Evolutionary conservation across 2,797 vertebrate species (phyloP).

Genomic region (Semaprochilodus insignis): DNA sequence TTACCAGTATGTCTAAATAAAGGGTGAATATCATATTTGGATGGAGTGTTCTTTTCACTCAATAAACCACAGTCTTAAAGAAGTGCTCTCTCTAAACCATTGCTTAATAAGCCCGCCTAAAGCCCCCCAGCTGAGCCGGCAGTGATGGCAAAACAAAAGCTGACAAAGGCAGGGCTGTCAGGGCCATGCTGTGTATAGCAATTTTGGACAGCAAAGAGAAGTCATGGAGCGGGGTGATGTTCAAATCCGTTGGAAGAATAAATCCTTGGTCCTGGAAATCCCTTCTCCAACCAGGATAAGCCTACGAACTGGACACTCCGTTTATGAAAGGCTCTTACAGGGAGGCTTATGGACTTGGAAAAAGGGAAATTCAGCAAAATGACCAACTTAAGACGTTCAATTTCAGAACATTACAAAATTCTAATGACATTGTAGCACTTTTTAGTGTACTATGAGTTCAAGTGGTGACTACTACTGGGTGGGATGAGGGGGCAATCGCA

Average conservation of each 20-base stretch:
- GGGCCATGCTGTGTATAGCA: constrained; percentile 30
- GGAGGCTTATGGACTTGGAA: constrained; percentile 23
- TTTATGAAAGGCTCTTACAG: constrained; percentile 20
- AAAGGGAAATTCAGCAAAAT: constrained; percentile 30
- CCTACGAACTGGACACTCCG: constrained; percentile 40
- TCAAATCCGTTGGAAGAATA: constrained; percentile 72
- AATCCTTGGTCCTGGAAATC: constrained; percentile 70
- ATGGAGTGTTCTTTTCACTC: no score
- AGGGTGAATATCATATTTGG: background rate
- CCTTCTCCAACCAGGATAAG: constrained; percentile 54
- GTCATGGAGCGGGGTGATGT: constrained; percentile 60
- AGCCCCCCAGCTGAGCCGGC: constrained; percentile 46
- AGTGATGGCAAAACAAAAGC: constrained; percentile 34
- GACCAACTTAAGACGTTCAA: background rate
- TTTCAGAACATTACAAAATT: background rate
- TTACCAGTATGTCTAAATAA: background rate
- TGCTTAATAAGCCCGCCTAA: constrained; percentile 21
- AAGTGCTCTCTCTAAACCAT: background rate
- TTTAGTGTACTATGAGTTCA: background rate
- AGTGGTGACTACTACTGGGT: background rate
- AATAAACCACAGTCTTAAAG: constrained; percentile 6
- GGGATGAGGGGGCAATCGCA: no score
- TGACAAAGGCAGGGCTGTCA: constrained; percentile 22
- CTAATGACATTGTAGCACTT: constrained; percentile 10
- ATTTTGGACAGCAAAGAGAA: constrained; percentile 71